Percentiles rank a stretch among this genome's conserved stretches.
Conservation (phyloP, 2,888 invertebrate genomes). For the Pteria penguin region DNA sequence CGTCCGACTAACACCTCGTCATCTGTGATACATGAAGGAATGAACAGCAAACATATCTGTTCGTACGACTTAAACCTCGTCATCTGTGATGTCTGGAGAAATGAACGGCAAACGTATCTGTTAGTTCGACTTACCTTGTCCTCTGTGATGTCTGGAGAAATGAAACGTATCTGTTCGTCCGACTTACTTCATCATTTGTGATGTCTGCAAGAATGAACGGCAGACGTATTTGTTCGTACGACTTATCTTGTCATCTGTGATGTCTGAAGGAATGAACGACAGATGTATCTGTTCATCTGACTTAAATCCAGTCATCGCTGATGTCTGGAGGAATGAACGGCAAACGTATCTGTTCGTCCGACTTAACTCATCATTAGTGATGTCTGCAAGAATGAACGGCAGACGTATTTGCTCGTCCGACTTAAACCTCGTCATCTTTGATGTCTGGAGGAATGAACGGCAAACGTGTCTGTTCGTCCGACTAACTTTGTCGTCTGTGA, state of each 20-base stretch:
- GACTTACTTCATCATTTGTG: neutral
- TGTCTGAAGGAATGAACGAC: no score
- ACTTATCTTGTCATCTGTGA: no score
- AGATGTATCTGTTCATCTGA: no score
- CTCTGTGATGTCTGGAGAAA: no score
- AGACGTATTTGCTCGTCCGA: neutral
- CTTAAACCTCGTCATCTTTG: neutral
- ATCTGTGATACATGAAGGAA: no score
- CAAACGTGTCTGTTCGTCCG: neutral
- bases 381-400: neutral
- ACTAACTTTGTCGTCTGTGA: no score
- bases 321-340: neutral
- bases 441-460: neutral
- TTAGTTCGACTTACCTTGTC: no score
- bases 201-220: neutral
- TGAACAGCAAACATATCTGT: no score
- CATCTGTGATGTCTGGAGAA: neutral
- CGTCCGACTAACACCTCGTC: no score
- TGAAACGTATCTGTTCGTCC: no score
- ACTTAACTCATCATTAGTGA: neutral
- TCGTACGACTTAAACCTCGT: neutral
- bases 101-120: neutral
- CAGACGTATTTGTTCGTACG: neutral
- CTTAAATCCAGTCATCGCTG: neutral
- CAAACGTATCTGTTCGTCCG: neutral